Evolutionary conservation across 2,113 vertebrate genomes (phyloP).

Genomic region (Prunella himalayana): DNA sequence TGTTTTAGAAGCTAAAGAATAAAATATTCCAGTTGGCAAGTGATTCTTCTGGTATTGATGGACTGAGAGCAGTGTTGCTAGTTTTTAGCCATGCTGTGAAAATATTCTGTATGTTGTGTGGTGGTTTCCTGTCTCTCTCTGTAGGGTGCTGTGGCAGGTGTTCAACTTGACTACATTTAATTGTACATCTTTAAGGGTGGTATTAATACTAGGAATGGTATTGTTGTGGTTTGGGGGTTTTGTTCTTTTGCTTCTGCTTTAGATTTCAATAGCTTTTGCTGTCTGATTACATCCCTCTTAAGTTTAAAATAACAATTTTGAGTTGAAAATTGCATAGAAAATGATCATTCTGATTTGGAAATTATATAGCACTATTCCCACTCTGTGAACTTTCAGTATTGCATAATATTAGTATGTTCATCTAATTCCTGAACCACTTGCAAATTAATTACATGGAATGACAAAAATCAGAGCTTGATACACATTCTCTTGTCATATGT

Average conservation of each 20-base stretch:
- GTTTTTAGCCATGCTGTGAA: not conserved
- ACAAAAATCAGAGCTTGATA: not conserved
- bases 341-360: conserved; percentile 1
- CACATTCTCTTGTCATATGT: not conserved
- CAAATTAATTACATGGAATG: not conserved
- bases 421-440: not conserved
- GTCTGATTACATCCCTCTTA: not conserved
- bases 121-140: not conserved
- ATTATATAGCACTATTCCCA: not conserved
- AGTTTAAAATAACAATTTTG: not conserved
- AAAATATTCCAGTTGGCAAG: not conserved
- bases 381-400: not conserved
- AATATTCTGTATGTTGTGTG: not conserved
- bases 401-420: not conserved
- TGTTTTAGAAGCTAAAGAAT: not conserved
- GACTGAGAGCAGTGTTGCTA: not conserved
- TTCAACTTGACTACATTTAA: not conserved
- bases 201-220: not conserved
- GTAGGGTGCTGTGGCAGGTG: not conserved
- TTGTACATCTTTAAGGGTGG: not conserved
- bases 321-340: not conserved
- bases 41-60: not conserved
- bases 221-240: not conserved
- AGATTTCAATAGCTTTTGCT: not conserved
- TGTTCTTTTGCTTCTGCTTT: not conserved